Base-by-base conservation (phyloP, 2,113 vertebrate genomes). In the Rhodinocichla rosea region DNA sequence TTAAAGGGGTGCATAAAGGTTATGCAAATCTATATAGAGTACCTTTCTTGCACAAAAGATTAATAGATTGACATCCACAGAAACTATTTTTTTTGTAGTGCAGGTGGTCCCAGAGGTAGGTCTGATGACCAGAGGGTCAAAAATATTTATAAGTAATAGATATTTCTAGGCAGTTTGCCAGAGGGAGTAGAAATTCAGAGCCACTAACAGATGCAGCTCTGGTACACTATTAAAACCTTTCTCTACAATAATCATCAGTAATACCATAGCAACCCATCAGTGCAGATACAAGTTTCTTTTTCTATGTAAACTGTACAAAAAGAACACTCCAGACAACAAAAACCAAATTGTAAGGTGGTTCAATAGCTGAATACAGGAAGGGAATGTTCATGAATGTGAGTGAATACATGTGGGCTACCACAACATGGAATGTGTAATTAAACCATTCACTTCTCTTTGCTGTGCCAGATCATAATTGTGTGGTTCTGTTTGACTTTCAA, bases 341-440 rank as follows among this genome's bases (percentile, higher is more conserved):
- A 77, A 19, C 37, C 76, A 55, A 37, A 70, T 11, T 42, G 18
- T 42, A 11, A 23, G 3, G 63, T 49, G n/a, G 89, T 77, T 87
- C 78, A 92, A 71, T 30, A 85, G 40, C 52, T 67, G 55, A 67
- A n/a, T 15, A 77, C 14, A 70, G 63, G 45, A 76, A 81, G 56
- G 8, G 47, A 87, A 30, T 63, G 39, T 57, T 89, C 74, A 67
- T 33, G 59, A 75, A 78, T 57, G 11, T 33, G 60, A 74, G 59
- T 80, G 30, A 86, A 84, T 45, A 63, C 23, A 33, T n/a, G 80
- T 87, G 95, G 87, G 83, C 52, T 91, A 87, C 91, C 91, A 81
- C 91, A 95, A 50, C 35, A 42, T 8, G 26, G 52, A 67, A 74
- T 42, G 44, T 67, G 56, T 77, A 96, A 94, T 87, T 83, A 87